Base-by-base conservation (phyloP, 1,140 invertebrate genomes). In the Matsumurasca onukii region DNA sequence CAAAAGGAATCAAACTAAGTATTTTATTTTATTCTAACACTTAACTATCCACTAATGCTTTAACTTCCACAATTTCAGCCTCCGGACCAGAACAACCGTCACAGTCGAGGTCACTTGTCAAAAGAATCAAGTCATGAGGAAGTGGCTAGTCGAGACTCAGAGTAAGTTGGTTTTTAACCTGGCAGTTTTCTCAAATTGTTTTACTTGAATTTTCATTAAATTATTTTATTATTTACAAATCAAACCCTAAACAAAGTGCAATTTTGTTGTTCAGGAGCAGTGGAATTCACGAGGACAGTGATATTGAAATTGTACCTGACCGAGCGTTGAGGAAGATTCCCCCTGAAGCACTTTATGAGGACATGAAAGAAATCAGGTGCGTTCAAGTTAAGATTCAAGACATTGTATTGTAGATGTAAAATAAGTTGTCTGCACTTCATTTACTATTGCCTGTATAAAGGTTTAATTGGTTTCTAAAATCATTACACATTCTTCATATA, bases 91-190 rank as follows among this genome's bases (percentile, higher is more conserved):
- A 25, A 27, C 15, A 29, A 13, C 25, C 25, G 15, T 20, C 29
- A 67, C 25, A 68, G 20, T 5, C 59, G 55, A 51, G 24, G 3
- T 20, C 51, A 13, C 34, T 72, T 83, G 9, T 80, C 80, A 13
- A 86, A 84, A 77, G 84, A 81, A 51, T 82, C 81, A 29, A 86
- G 85, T 78, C 82, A 83, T 71, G 85, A 86, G 76, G 85, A 86
- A 76, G 70, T 85, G 66, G 80, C 83, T 62, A 39, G 24, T 12
- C 57, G 27, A n/a, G 67, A 69, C 31, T 73, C 69, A 45, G 71
- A 69, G 70, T 73, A 63, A 67, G 39, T 66, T 51, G 24, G 13
- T 30, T 71, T 57, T 13, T 55, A 45, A 12, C 9, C 39, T 45
- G 39, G 9, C 39, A n/a, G n/a, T 45, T 45, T 45, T 45, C 39